Conservation (phyloP, 2,113 vertebrate genomes). For the Neodon shergylaensis region DNA sequence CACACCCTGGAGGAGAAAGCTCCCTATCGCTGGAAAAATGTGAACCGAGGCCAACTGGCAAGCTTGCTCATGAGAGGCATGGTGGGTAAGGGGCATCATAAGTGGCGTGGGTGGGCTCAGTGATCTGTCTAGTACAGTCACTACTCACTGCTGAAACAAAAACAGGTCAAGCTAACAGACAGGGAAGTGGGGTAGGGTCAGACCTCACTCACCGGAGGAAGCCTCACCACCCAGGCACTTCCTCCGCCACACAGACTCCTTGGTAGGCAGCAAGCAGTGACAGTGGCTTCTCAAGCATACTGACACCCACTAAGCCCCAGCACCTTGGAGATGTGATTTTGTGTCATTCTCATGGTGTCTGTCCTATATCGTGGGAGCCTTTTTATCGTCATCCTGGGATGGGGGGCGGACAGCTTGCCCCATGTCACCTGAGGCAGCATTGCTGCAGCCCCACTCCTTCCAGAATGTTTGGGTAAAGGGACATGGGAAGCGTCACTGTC, state of each 20-base stretch:
- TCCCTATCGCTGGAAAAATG: neutral
- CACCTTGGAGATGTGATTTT: neutral
- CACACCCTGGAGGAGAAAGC: neutral
- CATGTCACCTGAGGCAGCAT: neutral
- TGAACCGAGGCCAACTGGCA: neutral
- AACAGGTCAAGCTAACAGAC: rapidly evolving
- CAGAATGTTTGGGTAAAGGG: neutral
- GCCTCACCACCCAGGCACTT: rapidly evolving
- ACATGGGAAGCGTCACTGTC: rapidly evolving
- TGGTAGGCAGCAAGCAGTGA: rapidly evolving
- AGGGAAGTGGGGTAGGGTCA: rapidly evolving
- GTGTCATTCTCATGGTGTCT: too few relatives aligned
- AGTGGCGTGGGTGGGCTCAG: neutral
- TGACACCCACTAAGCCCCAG: neutral
- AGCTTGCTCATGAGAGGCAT: neutral
- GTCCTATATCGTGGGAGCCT: neutral
- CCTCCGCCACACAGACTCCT: neutral
- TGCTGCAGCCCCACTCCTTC: neutral
- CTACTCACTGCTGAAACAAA: rapidly evolving
- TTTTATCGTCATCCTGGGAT: rapidly evolving
- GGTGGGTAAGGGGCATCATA: neutral
- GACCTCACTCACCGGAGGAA: neutral
- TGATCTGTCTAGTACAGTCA: rapidly evolving
- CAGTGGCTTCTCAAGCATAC: too few relatives aligned
- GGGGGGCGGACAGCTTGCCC: rapidly evolving